Conservation (phyloP, 1,140 invertebrate genomes). For the Lysiphlebus fabarum region DNA sequence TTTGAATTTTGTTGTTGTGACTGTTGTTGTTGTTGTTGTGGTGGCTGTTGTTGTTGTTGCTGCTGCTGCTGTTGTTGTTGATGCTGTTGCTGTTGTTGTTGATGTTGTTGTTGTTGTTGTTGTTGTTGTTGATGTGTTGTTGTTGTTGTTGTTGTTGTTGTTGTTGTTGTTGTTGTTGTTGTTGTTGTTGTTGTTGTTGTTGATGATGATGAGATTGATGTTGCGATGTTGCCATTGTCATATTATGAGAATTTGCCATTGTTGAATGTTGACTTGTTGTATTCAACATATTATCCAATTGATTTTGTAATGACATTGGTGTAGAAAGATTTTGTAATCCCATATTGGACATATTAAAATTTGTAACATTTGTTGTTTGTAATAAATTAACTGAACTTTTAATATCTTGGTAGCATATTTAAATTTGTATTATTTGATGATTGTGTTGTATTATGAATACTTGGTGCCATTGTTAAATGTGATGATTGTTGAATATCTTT, state of each 20-base stretch:
- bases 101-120: too few relatives aligned
- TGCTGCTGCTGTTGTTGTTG: too few relatives aligned
- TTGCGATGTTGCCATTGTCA: slow-evolving; percentile 30
- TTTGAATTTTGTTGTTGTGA: slow-evolving; percentile 49
- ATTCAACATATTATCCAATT: slow-evolving; percentile 46
- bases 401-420: slow-evolving; percentile 43
- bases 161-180: too few relatives aligned
- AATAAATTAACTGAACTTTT: slow-evolving; percentile 46
- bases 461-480: slow-evolving; percentile 23
- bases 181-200: too few relatives aligned
- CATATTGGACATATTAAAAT: slow-evolving; percentile 42
- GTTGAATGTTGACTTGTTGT: slow-evolving; percentile 32
- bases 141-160: too few relatives aligned
- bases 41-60: too few relatives aligned
- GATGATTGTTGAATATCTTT: slow-evolving; percentile 33
- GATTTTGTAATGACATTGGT: slow-evolving; percentile 44
- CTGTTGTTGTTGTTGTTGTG: not conserved
- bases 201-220: too few relatives aligned
- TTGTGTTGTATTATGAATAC: slow-evolving; percentile 33
- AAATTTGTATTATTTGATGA: slow-evolving; percentile 37
- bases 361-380: slow-evolving; percentile 37
- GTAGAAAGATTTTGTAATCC: slow-evolving; percentile 32
- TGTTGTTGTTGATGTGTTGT: too few relatives aligned
- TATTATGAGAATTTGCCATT: slow-evolving; percentile 44
- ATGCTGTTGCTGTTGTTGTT: too few relatives aligned